These are phyloP conservation scores for honey bee (Apis mellifera) DNA, from an alignment of 1,140 invertebrate species.

Conservation along the genomic window Amel_HAv3.1 CM009934.2:7231001-7231500, in stretches of 20 bases:
- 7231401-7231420: no score
- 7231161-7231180: no score
- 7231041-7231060: not conserved
- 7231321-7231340: not conserved
- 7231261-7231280: conserved; percentile 9
- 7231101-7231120: conserved; percentile 5
- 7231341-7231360: not conserved
- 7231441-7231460: not conserved
- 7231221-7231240: conserved; percentile 47
- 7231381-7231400: no score
- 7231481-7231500: not conserved
- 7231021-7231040: not conserved
- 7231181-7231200: conserved; percentile 1
- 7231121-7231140: conserved; percentile 14
- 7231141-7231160: conserved; percentile 31
- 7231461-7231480: conserved; percentile 38
- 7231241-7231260: conserved; percentile 33
- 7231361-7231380: not conserved
- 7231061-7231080: not conserved
- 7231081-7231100: not conserved
- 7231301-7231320: conserved; percentile 15
- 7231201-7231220: conserved; percentile 33
- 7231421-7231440: no score
- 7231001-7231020: not conserved
- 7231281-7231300: conserved; percentile 30